Conservation (phyloP, 2,888 invertebrate genomes). For the Meganola albula region DNA sequence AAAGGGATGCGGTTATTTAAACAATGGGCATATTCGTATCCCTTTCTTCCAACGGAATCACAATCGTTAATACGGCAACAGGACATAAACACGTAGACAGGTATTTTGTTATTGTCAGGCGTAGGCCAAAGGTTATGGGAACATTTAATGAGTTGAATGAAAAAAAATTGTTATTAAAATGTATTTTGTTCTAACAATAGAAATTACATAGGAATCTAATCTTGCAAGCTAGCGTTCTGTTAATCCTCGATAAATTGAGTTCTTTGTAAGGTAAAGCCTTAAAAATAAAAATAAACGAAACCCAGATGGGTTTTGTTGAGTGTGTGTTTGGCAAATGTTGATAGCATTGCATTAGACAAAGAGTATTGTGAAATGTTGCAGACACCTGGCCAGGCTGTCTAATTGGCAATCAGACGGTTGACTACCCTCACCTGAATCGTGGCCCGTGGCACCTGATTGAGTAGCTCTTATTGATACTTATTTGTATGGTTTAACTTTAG, state of each 20-base stretch:
- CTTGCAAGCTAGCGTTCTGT: slow-evolving; percentile 19
- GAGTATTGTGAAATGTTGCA: slow-evolving; percentile 28
- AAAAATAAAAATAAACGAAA: slow-evolving; percentile 21
- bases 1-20: too few species aligned
- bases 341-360: slow-evolving; percentile 36
- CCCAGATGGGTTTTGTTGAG: slow-evolving; percentile 24
- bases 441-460: slow-evolving; percentile 15
- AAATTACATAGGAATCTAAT: too few species aligned
- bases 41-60: too few species aligned
- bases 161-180: too few species aligned
- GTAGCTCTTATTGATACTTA: slow-evolving; percentile 10
- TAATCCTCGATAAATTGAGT: slow-evolving; percentile 43
- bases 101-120: too few species aligned
- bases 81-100: too few species aligned
- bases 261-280: slow-evolving; percentile 32
- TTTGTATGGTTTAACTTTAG: too few species aligned
- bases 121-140: too few species aligned
- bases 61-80: too few species aligned
- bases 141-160: too few species aligned
- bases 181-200: too few species aligned
- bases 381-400: slow-evolving; percentile 41
- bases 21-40: too few species aligned
- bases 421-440: slow-evolving; percentile 27
- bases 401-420: slow-evolving; percentile 54
- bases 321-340: slow-evolving; percentile 40